Base-by-base conservation (phyloP, 2,113 vertebrate species). In the Dipodomys stephensi region DNA sequence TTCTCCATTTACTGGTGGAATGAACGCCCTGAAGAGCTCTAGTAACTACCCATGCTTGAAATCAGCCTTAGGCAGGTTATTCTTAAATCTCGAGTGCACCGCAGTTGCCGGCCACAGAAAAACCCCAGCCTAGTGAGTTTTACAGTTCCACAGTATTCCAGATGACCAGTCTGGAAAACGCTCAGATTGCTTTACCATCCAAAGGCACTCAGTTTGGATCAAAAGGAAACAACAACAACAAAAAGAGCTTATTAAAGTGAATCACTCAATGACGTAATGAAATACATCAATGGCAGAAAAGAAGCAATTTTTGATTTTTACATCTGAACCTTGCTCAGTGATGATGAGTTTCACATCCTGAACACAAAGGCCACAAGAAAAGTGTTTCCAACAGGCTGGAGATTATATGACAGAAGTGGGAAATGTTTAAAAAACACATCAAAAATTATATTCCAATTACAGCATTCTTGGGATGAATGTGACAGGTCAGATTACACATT, bases 391-490 rank as follows among this genome's bases (percentile, higher is more conserved):
- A 91, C 96, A 97, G 94, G 88, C 92, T 95, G 90, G 94, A 95
- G 96, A 95, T 97, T 92, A 96, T 81, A 90, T 90, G 96, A 97
- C 94, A 97, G 95, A 94, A 97, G 92, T 95, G 96, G 72, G 96
- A 95, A 92, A 72, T 85, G 94, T 97, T 96, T 94, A 93, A 96
- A 97, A 97, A 97, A 96, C 79, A 95, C 93, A 96, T 95, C 88
- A 95, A 96, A 57, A 97, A 96, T 97, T 95, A 95, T 93, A 97
- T 96, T 90, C 91, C 93, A 97, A 96, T 97, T 94, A 96, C 87
- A 89, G 77, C 87, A 89, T 96, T 97, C 91, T 90, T 73, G 80
- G 81, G 74, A 95, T 91, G 82, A 84, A 96, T 9, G 92, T 65
- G 80, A 67, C 23, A 83, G 87, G 83, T 96, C 93, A 80, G 88